phyloP scores from a whole-genome alignment of 2,888 invertebrate genomes.

The Luperina nickerlii region DNA sequence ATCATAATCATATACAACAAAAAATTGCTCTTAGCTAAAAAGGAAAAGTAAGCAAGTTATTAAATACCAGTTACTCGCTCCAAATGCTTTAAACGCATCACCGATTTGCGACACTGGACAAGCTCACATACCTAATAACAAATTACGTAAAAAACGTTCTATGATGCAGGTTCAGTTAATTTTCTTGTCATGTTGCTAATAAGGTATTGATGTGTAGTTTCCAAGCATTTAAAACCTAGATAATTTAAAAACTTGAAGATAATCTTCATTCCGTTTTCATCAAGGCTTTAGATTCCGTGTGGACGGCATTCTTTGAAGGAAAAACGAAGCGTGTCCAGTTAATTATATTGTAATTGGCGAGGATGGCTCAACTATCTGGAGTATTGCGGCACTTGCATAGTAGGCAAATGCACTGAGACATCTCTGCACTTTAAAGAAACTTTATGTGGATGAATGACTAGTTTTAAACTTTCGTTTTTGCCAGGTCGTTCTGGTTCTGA shows the following conservation, averaged over 20 bases:
- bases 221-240: conserved; percentile 68
- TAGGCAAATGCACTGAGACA: conserved; percentile 51
- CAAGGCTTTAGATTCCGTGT: conserved; percentile 65
- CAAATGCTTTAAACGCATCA: conserved; percentile 51
- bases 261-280: conserved; percentile 69
- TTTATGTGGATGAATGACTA: background rate
- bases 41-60: conserved; percentile 56
- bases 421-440: background rate
- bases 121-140: conserved; percentile 61
- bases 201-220: conserved; percentile 72
- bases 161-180: conserved; percentile 64
- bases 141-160: conserved; percentile 66
- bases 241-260: conserved; percentile 60
- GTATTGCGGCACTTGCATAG: conserved; percentile 38
- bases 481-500: background rate
- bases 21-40: conserved; percentile 42
- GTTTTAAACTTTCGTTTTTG: conserved; percentile 4
- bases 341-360: conserved; percentile 66
- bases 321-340: conserved; percentile 53
- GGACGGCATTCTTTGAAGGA: conserved; percentile 59
- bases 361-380: conserved; percentile 51
- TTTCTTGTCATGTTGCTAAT: conserved; percentile 73
- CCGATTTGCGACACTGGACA: conserved; percentile 53
- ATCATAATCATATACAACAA: conserved; percentile 43
- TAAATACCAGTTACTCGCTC: conserved; percentile 52